A percentile compares a stretch with the other conserved stretches of the same genome.
These are phyloP conservation scores for Nymphalis polychloros DNA, from an alignment of 2,888 invertebrate species.

Conservation along the genomic window DNA sequence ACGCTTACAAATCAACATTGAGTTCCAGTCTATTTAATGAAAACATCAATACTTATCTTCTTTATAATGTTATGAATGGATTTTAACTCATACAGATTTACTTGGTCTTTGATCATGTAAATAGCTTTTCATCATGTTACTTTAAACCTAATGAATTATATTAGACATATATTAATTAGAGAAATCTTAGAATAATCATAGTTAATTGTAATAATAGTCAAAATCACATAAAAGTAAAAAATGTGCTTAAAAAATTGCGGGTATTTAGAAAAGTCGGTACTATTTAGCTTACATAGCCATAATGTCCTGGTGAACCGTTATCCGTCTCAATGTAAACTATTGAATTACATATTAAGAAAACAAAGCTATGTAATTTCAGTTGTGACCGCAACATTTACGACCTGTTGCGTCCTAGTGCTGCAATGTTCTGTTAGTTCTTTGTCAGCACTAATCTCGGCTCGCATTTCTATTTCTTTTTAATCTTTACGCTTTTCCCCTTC, in stretches of 20 bases:
- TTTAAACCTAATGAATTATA: no score
- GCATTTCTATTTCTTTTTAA: slow-evolving; percentile 34
- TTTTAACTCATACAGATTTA: background rate
- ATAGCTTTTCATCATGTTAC: background rate
- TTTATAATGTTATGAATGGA: background rate
- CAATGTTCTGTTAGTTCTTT: slow-evolving; percentile 34
- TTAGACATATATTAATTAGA: background rate
- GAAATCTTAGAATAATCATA: background rate
- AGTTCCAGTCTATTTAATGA: slow-evolving; percentile 9
- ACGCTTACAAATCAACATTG: background rate
- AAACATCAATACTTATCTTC: background rate
- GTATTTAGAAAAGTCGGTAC: background rate
- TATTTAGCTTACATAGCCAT: slow-evolving; percentile 5
- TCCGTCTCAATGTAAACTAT: slow-evolving; percentile 51
- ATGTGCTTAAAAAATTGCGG: no score
- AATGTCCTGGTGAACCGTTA: slow-evolving; percentile 15
- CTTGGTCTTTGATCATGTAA: background rate
- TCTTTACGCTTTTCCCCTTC: slow-evolving; percentile 26
- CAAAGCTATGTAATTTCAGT: slow-evolving; percentile 70
- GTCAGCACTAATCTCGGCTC: slow-evolving; percentile 31
- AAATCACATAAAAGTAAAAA: background rate
- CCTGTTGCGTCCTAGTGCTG: slow-evolving; percentile 56
- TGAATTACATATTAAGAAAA: slow-evolving; percentile 64
- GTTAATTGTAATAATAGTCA: background rate
- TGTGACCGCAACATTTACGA: slow-evolving; percentile 66